Conservation (phyloP, 1,140 invertebrate genomes). For the Papilio glaucus region DNA sequence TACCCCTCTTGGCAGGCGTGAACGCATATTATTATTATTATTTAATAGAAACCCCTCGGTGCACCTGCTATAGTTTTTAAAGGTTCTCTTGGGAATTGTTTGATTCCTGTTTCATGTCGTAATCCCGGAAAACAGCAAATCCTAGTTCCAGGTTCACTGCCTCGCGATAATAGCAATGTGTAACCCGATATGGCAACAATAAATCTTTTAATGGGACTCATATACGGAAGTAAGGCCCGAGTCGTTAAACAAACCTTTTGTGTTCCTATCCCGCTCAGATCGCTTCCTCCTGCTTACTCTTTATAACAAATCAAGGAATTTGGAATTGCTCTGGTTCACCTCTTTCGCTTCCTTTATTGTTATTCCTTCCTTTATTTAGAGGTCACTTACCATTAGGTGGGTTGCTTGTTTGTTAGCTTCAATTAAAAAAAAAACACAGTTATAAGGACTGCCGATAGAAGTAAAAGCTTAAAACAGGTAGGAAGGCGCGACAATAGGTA, state of each 20-base stretch:
- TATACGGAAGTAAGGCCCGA: slow-evolving; percentile 14
- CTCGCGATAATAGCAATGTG: slow-evolving; percentile 13
- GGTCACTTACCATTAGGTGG: too few species aligned
- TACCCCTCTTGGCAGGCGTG: too few species aligned
- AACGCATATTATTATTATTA: too few species aligned
- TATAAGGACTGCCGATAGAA: too few species aligned
- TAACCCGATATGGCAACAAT: slow-evolving; percentile 34
- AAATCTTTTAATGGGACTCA: slow-evolving; percentile 22
- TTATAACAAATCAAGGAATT: background rate
- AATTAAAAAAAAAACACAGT: too few species aligned
- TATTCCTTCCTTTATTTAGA: too few species aligned
- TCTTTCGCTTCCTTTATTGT: too few species aligned
- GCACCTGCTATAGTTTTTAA: background rate
- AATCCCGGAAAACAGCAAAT: slow-evolving; percentile 11
- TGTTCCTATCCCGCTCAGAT: background rate
- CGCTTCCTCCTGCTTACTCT: background rate
- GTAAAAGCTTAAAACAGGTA: too few species aligned
- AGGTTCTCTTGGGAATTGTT: background rate
- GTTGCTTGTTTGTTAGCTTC: too few species aligned
- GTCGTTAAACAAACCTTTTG: slow-evolving; percentile 22
- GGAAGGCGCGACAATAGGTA: too few species aligned
- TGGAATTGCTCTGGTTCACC: too few species aligned
- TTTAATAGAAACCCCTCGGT: too few species aligned
- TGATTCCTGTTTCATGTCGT: background rate
- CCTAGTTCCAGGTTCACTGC: slow-evolving; percentile 20